These are phyloP conservation scores for Rhinichthys osculus DNA, from an alignment of 2,797 vertebrate species.

Conservation along the genomic window DNA sequence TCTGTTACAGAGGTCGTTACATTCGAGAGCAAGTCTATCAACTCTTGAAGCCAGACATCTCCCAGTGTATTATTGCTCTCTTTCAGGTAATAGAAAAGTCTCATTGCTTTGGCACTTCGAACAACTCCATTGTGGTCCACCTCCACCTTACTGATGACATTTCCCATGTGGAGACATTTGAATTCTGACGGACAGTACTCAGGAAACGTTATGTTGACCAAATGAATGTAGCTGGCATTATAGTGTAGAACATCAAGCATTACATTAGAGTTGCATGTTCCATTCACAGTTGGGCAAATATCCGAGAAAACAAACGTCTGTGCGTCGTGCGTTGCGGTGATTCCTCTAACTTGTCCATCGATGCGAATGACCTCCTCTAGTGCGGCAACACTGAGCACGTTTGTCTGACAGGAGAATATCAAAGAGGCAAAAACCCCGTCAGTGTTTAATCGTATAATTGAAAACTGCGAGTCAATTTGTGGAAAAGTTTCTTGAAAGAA, in stretches of 20 bases:
- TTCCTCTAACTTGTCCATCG: conserved; percentile 68
- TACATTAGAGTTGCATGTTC: conserved; percentile 72
- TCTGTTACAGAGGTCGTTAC: conserved; percentile 55
- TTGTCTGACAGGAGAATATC: conserved; percentile 62
- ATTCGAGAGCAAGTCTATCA: conserved; percentile 66
- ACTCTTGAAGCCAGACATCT: conserved; percentile 71
- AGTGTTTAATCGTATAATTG: conserved; percentile 72
- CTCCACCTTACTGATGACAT: conserved; percentile 68
- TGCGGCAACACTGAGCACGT: conserved; percentile 69
- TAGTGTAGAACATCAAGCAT: conserved; percentile 67
- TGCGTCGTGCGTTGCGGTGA: conserved; percentile 48
- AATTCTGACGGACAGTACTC: conserved; percentile 42
- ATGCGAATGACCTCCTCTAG: conserved; percentile 73
- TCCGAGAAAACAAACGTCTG: conserved; percentile 62
- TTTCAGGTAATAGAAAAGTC: conserved; percentile 73
- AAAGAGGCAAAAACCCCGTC: conserved; percentile 72
- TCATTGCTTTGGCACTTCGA: conserved; percentile 73
- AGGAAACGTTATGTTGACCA: conserved; percentile 65
- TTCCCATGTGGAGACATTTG: conserved; percentile 59
- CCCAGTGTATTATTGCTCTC: conserved; percentile 56
- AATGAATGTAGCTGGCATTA: conserved; percentile 44
- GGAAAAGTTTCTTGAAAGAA: conserved; percentile 77
- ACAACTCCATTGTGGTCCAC: conserved; percentile 54
- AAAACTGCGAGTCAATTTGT: conserved; percentile 75
- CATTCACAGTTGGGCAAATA: conserved; percentile 71